Percentiles rank a stretch among this genome's conserved stretches.
Evolutionary conservation across 2,113 vertebrate species (phyloP).

Genomic region (Alaudala cheleensis): DNA sequence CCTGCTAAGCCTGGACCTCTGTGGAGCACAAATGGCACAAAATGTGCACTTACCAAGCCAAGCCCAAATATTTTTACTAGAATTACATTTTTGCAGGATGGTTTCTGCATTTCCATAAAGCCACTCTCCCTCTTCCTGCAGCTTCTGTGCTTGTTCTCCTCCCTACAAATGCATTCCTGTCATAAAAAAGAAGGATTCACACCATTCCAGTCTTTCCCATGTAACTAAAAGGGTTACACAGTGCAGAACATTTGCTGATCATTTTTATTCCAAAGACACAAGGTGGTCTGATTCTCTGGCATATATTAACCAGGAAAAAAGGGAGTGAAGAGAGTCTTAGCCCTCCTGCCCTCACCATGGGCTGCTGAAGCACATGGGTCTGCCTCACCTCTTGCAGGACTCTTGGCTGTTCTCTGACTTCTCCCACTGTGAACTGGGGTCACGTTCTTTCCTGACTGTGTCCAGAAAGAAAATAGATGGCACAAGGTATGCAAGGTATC

Average conservation of each 20-base stretch:
- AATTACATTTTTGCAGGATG: background rate
- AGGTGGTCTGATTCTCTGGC: background rate
- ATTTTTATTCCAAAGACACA: background rate
- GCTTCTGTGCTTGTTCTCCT: background rate
- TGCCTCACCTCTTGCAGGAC: background rate
- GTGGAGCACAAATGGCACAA: background rate
- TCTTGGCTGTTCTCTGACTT: background rate
- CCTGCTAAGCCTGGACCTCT: background rate
- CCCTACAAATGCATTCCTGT: background rate
- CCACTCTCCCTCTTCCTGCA: background rate
- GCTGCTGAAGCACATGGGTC: background rate
- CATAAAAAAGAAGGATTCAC: background rate
- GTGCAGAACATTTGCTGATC: background rate
- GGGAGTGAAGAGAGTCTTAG: background rate
- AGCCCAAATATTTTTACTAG: background rate
- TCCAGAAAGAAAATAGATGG: constrained; percentile 8
- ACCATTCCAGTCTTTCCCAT: background rate
- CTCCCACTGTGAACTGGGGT: background rate
- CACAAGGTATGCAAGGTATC: background rate
- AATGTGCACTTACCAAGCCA: background rate
- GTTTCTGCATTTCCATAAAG: background rate
- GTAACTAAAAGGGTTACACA: background rate
- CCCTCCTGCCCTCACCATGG: background rate
- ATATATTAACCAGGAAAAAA: background rate
- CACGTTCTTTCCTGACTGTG: background rate